phyloP scores from a whole-genome alignment of 2,113 vertebrate species.

The Kobus ellipsiprymnus region DNA sequence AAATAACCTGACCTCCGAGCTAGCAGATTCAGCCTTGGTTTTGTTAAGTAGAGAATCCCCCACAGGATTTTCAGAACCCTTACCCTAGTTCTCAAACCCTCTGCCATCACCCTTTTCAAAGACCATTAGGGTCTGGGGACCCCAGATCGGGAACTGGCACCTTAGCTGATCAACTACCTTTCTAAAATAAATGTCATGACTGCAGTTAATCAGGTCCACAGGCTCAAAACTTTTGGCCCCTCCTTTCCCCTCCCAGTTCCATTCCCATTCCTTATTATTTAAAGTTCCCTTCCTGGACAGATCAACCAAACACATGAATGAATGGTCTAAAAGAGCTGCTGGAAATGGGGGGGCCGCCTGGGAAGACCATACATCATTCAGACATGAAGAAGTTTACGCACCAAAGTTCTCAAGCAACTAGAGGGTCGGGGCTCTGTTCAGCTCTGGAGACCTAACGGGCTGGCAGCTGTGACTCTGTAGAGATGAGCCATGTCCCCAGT shows the following conservation, averaged over 20 bases:
- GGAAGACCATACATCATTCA: not conserved
- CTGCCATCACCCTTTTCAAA: not conserved
- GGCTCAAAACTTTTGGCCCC: not conserved
- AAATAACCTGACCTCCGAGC: not conserved
- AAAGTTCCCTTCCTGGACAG: not conserved
- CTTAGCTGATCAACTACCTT: not conserved
- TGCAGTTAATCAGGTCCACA: not conserved
- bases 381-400: not conserved
- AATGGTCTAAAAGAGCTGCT: accelerated
- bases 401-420: not conserved
- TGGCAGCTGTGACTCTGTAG: not conserved
- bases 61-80: not conserved
- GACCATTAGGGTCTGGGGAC: not conserved
- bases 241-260: not conserved
- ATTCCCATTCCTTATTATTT: not conserved
- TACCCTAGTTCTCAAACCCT: not conserved
- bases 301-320: not conserved
- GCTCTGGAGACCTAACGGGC: not conserved
- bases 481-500: accelerated
- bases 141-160: not conserved
- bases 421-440: not conserved
- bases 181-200: not conserved
- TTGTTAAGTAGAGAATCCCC: not conserved
- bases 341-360: not conserved
- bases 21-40: not conserved